A percentile compares a stretch with the other conserved stretches of the same genome.
phyloP scores from a whole-genome alignment of 2,888 invertebrate species.

The Patella pellucida region DNA sequence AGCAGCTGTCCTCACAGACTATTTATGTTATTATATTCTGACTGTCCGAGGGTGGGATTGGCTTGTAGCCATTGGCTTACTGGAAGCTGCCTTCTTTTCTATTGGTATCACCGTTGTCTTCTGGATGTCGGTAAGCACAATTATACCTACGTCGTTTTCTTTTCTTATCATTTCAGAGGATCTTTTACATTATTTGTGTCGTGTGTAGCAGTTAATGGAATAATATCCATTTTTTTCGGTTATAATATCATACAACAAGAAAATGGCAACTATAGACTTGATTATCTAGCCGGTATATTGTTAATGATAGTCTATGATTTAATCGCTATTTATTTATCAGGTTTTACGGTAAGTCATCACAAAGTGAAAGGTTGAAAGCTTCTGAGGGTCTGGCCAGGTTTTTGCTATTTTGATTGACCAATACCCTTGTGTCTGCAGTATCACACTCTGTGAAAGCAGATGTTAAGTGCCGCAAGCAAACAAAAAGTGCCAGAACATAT shows the following conservation, averaged over 20 bases:
- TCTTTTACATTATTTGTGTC: conserved; percentile 54
- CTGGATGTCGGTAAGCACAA: conserved; percentile 62
- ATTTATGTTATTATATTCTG: conserved; percentile 57
- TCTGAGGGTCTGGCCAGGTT: too few species aligned
- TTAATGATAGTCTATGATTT: conserved; percentile 88
- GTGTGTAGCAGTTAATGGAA: conserved; percentile 43
- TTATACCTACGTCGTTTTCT: background rate
- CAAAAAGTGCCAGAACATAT: too few species aligned
- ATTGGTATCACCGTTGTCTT: conserved; percentile 54
- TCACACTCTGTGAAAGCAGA: too few species aligned
- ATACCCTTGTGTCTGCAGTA: too few species aligned
- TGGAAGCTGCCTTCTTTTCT: conserved; percentile 53
- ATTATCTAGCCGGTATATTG: conserved; percentile 84
- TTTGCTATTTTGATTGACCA: too few species aligned
- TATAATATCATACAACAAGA: conserved; percentile 82
- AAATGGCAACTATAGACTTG: conserved; percentile 85
- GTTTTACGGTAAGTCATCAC: conserved; percentile 81
- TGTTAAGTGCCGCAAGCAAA: too few species aligned
- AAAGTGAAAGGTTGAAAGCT: too few species aligned
- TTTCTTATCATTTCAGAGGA: conserved; percentile 51
- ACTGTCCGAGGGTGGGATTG: conserved; percentile 58
- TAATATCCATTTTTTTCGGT: conserved; percentile 40
- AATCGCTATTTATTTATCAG: conserved; percentile 88
- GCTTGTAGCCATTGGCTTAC: conserved; percentile 54
- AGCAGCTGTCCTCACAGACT: conserved; percentile 88